phyloP scores from a whole-genome alignment of 2,797 vertebrate species.

The Fratercula arctica region DNA sequence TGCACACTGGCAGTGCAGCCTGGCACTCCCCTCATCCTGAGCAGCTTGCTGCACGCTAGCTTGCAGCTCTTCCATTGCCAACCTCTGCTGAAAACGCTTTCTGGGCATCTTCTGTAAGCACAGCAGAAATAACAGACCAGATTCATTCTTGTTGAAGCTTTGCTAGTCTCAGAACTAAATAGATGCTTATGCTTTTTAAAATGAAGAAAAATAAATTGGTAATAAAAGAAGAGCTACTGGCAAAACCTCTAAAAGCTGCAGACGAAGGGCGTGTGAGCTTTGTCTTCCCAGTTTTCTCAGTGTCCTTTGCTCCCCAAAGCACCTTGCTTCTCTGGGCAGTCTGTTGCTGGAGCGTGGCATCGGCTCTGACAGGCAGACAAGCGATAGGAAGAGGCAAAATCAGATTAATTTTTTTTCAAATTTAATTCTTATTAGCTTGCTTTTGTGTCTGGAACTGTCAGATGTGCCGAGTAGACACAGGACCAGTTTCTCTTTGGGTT shows the following conservation, averaged over 20 bases:
- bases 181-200: accelerated
- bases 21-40: background rate
- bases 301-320: background rate
- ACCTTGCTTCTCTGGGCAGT: background rate
- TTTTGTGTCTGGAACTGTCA: background rate
- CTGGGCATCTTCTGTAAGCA: background rate
- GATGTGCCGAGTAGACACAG: accelerated
- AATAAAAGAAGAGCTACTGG: background rate
- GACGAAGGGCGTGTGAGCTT: background rate
- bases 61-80: background rate
- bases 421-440: accelerated
- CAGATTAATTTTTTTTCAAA: too few species aligned
- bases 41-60: background rate
- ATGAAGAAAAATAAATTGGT: accelerated
- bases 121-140: background rate
- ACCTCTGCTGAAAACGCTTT: background rate
- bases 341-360: background rate
- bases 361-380: background rate
- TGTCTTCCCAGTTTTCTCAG: background rate
- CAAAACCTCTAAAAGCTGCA: background rate
- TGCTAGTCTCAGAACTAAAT: background rate
- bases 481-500: background rate
- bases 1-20: too few species aligned
- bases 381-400: background rate
- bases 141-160: accelerated